Evolutionary conservation across 2,113 vertebrate genomes (phyloP).

Genomic region (Laterallus jamaicensis): DNA sequence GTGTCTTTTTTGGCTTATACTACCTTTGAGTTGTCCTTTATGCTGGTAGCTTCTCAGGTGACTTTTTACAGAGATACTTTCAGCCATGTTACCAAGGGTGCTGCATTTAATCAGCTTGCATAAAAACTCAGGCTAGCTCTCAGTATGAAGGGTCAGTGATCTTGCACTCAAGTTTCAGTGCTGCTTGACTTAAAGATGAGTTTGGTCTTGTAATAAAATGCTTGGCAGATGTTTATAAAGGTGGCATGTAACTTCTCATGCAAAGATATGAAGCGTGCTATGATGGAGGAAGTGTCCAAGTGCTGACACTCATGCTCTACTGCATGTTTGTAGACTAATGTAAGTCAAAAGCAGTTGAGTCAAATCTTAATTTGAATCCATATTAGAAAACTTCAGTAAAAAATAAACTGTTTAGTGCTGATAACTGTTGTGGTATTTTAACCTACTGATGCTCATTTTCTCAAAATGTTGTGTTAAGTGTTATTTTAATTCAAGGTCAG

Average conservation of each 20-base stretch:
- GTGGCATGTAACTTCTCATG: neutral
- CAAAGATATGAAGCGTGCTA: neutral
- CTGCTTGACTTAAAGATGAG: neutral
- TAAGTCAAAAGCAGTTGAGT: neutral
- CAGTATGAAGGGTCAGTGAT: neutral
- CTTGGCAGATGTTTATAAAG: neutral
- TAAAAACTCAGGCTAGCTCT: neutral
- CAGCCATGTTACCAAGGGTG: neutral
- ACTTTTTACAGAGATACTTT: neutral
- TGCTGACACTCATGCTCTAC: neutral
- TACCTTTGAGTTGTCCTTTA: neutral
- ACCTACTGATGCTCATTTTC: neutral
- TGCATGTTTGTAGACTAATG: neutral
- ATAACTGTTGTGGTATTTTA: neutral
- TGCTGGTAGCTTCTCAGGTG: neutral
- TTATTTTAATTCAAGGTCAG: neutral
- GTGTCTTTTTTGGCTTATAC: neutral
- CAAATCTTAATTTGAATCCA: neutral
- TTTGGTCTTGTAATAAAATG: neutral
- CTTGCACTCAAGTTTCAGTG: neutral
- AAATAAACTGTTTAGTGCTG: neutral
- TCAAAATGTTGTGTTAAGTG: neutral
- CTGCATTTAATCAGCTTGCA: neutral
- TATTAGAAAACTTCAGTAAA: neutral
- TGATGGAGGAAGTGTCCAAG: neutral